phyloP scores from a whole-genome alignment of 2,797 vertebrate species.

The Karalla daura region DNA sequence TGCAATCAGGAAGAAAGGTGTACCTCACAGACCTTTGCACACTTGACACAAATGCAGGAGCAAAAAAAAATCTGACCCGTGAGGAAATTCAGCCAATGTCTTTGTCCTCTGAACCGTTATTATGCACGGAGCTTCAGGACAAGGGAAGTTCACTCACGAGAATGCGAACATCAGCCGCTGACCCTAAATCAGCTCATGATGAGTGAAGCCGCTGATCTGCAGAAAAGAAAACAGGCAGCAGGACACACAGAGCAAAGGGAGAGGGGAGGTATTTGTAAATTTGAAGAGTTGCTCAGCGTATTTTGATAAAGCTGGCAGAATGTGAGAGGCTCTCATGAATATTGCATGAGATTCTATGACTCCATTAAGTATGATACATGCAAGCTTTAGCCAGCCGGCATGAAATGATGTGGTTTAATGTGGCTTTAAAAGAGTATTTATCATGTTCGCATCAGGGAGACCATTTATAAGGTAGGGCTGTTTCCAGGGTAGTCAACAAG shows the following conservation, averaged over 20 bases:
- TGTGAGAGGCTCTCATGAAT: constrained; percentile 70
- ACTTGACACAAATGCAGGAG: too few species aligned
- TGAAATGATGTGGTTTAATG: constrained; percentile 80
- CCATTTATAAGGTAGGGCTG: constrained; percentile 31
- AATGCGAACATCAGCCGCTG: not conserved
- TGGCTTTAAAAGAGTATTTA: constrained; percentile 75
- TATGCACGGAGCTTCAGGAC: constrained; percentile 1
- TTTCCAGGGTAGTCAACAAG: constrained; percentile 52
- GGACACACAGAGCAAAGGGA: not conserved
- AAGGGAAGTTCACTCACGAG: not conserved
- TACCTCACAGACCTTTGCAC: not conserved
- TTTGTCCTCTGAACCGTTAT: not conserved
- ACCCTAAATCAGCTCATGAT: constrained; percentile 16
- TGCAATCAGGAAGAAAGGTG: too few species aligned
- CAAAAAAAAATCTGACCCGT: not conserved
- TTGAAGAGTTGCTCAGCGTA: constrained; percentile 33
- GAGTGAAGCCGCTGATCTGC: constrained; percentile 14
- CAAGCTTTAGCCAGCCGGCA: constrained; percentile 72
- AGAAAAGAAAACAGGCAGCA: constrained; percentile 7
- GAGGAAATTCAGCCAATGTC: not conserved
- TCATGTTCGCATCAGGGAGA: constrained; percentile 67
- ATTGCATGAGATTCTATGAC: constrained; percentile 71
- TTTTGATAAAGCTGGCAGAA: constrained; percentile 65
- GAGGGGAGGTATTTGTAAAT: constrained; percentile 15
- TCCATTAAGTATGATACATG: constrained; percentile 80